phyloP scores from a whole-genome alignment of 92 coral and sea anemone genomes.

The Bergia puertoricense region DNA sequence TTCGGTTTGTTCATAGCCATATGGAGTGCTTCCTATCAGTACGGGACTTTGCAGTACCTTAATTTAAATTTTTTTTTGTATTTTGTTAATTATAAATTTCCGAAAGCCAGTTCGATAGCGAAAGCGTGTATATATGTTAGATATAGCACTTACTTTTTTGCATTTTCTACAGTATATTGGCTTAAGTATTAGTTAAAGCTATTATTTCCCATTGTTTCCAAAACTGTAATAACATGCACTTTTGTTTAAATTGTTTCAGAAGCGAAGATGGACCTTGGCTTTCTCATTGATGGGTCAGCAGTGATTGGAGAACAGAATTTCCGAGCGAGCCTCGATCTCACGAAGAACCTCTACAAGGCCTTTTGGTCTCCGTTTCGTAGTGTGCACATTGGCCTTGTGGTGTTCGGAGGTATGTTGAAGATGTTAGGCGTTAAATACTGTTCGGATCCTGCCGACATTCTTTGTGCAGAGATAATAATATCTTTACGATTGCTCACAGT shows the following conservation, averaged over 20 bases:
- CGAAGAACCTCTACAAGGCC: conserved; percentile 61
- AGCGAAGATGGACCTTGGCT: conserved; percentile 83
- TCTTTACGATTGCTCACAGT: not conserved
- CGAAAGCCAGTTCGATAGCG: not conserved
- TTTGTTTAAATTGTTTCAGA: conserved; percentile 46
- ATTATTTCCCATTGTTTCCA: not conserved
- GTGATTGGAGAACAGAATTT: conserved; percentile 78
- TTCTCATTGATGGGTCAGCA: conserved; percentile 84
- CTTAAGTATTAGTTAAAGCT: not conserved
- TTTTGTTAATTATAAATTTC: not conserved
- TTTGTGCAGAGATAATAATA: not conserved
- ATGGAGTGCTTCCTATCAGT: too few relatives aligned
- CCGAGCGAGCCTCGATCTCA: conserved; percentile 61
- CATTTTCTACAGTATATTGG: not conserved
- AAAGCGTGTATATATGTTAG: too few relatives aligned
- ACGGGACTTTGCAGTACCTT: too few relatives aligned
- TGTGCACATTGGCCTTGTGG: conserved; percentile 69
- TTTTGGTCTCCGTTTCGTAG: conserved; percentile 86
- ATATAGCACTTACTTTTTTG: not conserved
- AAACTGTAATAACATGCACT: not conserved
- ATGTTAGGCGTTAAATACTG: not conserved
- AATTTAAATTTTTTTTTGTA: not conserved
- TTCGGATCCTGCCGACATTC: not conserved
- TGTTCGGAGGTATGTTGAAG: conserved; percentile 51
- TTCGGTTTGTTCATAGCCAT: too few relatives aligned